Evolutionary conservation across 92 coral and sea anemone species (phyloP).

Genomic region (Palythoa caribaeorum): DNA sequence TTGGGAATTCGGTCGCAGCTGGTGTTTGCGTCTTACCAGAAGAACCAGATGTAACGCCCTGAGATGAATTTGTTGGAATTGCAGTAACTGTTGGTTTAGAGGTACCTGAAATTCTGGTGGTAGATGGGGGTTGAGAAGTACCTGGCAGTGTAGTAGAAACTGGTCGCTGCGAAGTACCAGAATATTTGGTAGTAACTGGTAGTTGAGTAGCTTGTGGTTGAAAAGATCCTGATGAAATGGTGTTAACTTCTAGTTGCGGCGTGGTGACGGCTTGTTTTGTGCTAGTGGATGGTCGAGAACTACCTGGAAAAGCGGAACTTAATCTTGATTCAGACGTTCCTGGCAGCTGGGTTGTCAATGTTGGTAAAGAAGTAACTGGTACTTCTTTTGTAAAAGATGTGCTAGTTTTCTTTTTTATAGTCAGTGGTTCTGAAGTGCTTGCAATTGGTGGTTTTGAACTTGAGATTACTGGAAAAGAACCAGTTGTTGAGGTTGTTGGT

Average conservation of each 20-base stretch:
- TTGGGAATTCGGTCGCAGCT: background rate
- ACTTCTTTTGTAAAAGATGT: background rate
- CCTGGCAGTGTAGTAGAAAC: background rate
- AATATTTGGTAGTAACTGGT: background rate
- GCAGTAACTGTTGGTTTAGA: slow-evolving; percentile 3
- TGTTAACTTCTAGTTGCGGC: slow-evolving; percentile 1
- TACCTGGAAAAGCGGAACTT: background rate
- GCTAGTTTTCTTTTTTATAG: background rate
- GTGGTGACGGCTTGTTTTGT: slow-evolving; percentile 3
- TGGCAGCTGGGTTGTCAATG: background rate
- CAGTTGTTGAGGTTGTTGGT: background rate
- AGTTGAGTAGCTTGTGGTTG: slow-evolving; percentile 27
- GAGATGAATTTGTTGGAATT: background rate
- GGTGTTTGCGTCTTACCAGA: slow-evolving; percentile 24
- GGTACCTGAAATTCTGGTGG: slow-evolving; percentile 19
- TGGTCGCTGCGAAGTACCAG: slow-evolving; percentile 21
- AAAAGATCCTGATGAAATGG: background rate
- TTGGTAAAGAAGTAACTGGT: background rate
- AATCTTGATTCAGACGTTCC: background rate
- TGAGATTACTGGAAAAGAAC: background rate
- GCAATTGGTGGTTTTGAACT: slow-evolving; percentile 1
- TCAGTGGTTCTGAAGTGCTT: slow-evolving; percentile 13
- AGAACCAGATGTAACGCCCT: background rate
- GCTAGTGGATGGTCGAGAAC: slow-evolving; percentile 21
- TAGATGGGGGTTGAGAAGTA: slow-evolving; percentile 10